phyloP scores from a whole-genome alignment of 1,140 invertebrate species.

The Cephus cinctus region DNA sequence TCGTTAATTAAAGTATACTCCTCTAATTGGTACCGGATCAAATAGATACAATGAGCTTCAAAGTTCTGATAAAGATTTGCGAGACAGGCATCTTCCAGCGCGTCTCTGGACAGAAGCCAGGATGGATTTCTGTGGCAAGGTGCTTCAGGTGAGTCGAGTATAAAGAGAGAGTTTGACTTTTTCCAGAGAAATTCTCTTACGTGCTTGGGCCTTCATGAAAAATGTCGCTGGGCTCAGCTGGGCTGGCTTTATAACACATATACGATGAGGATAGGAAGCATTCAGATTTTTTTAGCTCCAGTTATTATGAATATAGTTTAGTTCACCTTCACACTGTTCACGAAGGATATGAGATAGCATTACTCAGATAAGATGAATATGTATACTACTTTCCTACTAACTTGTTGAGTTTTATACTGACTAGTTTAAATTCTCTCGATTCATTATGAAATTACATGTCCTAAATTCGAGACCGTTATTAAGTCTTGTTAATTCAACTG shows the following conservation, averaged over 20 bases:
- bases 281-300: neutral
- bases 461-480: too few relatives aligned
- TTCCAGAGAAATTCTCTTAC: neutral
- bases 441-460: too few relatives aligned
- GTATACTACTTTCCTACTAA: too few relatives aligned
- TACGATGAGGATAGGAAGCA: neutral
- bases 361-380: too few relatives aligned
- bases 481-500: too few relatives aligned
- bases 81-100: constrained; percentile 16
- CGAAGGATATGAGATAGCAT: too few relatives aligned
- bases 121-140: constrained; percentile 12
- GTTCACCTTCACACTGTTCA: neutral
- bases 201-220: neutral
- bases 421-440: too few relatives aligned
- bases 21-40: neutral
- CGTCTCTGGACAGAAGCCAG: constrained; percentile 3
- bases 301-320: constrained; percentile 1
- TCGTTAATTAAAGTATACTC: too few relatives aligned
- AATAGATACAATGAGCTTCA: constrained; percentile 20
- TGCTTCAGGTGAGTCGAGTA: constrained; percentile 12
- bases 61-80: constrained; percentile 26
- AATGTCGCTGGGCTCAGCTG: too few relatives aligned
- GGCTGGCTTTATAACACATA: too few relatives aligned
- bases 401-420: too few relatives aligned
- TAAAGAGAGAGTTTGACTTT: neutral